phyloP scores from a whole-genome alignment of 2,113 vertebrate species.

The Hemicordylus capensis region DNA sequence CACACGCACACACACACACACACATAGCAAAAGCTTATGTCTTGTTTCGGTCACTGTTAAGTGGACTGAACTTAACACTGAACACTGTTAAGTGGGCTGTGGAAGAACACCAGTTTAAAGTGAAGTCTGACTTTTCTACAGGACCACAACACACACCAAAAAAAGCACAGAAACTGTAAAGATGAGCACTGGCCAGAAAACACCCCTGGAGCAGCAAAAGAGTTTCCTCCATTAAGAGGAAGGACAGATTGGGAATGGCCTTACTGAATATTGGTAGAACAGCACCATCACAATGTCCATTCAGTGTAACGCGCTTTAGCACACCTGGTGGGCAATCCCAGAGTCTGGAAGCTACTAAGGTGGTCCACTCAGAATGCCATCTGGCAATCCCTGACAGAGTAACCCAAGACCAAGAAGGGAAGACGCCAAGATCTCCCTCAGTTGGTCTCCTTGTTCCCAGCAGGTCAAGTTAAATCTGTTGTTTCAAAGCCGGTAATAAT shows the following conservation, averaged over 20 bases:
- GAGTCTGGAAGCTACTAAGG: background rate
- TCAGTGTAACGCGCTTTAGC: background rate
- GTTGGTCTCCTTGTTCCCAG: too few relatives aligned
- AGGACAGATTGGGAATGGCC: background rate
- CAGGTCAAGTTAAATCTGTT: too few relatives aligned
- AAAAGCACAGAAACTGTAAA: background rate
- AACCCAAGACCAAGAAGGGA: background rate
- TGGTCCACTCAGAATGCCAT: background rate
- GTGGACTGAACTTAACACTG: too few relatives aligned
- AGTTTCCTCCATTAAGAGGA: background rate
- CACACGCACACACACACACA: too few relatives aligned
- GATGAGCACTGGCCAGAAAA: background rate
- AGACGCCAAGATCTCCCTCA: background rate
- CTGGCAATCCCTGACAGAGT: background rate
- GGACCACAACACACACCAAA: background rate
- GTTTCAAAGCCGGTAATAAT: too few relatives aligned
- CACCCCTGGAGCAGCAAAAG: background rate
- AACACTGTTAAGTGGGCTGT: too few relatives aligned
- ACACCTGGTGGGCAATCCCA: too few relatives aligned
- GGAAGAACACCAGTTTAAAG: too few relatives aligned
- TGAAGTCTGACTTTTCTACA: background rate
- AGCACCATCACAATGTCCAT: background rate
- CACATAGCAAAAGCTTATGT: background rate
- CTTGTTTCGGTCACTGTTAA: background rate
- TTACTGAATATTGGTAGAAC: too few relatives aligned